Evolutionary conservation across 1,140 invertebrate genomes (phyloP).

Genomic region (Brachystomella parvula): DNA sequence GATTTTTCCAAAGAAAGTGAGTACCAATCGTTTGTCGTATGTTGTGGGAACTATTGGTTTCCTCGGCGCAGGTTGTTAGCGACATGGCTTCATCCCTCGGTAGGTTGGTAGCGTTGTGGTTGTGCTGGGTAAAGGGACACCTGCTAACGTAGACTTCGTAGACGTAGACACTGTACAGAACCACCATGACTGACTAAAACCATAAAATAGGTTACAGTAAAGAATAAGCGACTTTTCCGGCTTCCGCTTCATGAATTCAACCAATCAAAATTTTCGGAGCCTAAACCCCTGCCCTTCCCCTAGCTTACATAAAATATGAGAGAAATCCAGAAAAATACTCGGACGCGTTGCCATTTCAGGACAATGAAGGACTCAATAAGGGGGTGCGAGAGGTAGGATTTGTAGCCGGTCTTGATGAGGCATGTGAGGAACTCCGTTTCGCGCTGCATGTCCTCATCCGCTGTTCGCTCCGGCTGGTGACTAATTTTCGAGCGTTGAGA

Average conservation of each 20-base stretch:
- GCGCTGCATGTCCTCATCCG: slow-evolving; percentile 40
- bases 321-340: slow-evolving; percentile 71
- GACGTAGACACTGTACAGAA: slow-evolving; percentile 18
- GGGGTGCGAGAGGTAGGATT: slow-evolving; percentile 66
- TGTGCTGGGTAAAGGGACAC: not conserved
- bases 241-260: not conserved
- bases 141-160: slow-evolving; percentile 1
- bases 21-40: not conserved
- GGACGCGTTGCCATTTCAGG: slow-evolving; percentile 68
- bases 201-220: not conserved
- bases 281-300: not conserved
- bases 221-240: not conserved
- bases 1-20: not conserved
- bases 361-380: slow-evolving; percentile 69
- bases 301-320: slow-evolving; percentile 60
- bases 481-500: slow-evolving; percentile 4
- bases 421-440: slow-evolving; percentile 64
- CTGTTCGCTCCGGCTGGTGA: not conserved
- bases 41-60: not conserved
- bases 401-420: slow-evolving; percentile 66
- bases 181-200: slow-evolving; percentile 38
- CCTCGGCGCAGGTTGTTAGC: not conserved
- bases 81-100: not conserved
- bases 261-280: not conserved
- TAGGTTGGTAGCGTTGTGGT: not conserved